These are phyloP conservation scores for Calycopis cecrops DNA, from an alignment of 1,140 invertebrate genomes.

Conservation along the genomic window DNA sequence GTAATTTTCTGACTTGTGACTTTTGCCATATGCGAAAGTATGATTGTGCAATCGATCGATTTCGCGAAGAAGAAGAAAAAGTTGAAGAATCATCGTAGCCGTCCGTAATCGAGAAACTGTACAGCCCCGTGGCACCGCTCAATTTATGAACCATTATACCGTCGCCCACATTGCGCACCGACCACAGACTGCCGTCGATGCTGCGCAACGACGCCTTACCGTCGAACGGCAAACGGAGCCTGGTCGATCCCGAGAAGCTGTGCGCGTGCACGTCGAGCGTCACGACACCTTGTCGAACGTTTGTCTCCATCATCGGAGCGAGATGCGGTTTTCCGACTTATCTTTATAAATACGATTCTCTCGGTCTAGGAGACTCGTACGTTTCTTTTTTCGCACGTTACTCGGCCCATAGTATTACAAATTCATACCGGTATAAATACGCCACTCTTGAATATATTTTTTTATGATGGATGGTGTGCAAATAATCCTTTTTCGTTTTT, in stretches of 20 bases:
- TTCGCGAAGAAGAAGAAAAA: no score
- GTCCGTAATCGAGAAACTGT: conserved; percentile 7
- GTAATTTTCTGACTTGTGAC: conserved; percentile 3
- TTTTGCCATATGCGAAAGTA: conserved; percentile 12
- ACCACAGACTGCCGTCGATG: conserved; percentile 4
- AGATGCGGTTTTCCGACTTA: conserved; percentile 3
- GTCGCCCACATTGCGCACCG: conserved; percentile 5
- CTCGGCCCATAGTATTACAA: no score
- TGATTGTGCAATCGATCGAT: conserved; percentile 1
- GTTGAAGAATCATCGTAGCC: background rate
- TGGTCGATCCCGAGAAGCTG: conserved; percentile 5
- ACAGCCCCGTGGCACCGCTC: conserved; percentile 6
- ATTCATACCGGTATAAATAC: no score
- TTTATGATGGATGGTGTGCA: no score
- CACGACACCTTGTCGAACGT: background rate
- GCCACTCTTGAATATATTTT: no score
- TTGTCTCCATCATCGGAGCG: background rate
- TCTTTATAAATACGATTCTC: background rate
- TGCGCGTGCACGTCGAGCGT: conserved; percentile 4
- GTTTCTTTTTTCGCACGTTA: no score
- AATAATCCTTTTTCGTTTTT: no score
- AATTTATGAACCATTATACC: conserved; percentile 1
- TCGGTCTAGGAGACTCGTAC: no score
- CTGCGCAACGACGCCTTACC: conserved; percentile 6
- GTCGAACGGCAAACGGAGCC: conserved; percentile 3